Percentiles rank a stretch among this genome's conserved stretches.
phyloP scores from a whole-genome alignment of 1,140 invertebrate species.

The Bactericera cockerelli region DNA sequence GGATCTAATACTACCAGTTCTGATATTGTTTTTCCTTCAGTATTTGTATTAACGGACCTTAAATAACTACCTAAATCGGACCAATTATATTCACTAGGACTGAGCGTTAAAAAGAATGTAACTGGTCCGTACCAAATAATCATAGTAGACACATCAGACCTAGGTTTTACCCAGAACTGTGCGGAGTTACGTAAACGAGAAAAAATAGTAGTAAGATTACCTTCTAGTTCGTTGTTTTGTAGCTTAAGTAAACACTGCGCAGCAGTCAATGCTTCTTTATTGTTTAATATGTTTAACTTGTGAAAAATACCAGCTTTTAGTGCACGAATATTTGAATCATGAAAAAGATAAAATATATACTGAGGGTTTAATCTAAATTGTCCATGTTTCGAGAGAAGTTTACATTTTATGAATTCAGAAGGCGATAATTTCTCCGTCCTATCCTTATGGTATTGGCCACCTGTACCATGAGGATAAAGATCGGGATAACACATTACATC shows the following conservation, averaged over 20 bases:
- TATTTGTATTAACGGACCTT: conserved; percentile 16
- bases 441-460: not conserved
- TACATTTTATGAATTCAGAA: conserved; percentile 21
- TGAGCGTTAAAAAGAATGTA: conserved; percentile 17
- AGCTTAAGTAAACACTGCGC: conserved; percentile 22
- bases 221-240: conserved; percentile 19
- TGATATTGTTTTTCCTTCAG: conserved; percentile 20
- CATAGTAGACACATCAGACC: conserved; percentile 20
- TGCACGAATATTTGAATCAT: conserved; percentile 23
- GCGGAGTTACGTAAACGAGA: conserved; percentile 18
- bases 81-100: conserved; percentile 15
- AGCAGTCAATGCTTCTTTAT: conserved; percentile 21
- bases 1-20: conserved; percentile 22
- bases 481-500: conserved; percentile 27
- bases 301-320: conserved; percentile 25
- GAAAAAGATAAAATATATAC: conserved; percentile 24
- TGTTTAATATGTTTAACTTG: conserved; percentile 24
- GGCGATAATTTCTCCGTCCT: not conserved
- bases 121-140: conserved; percentile 16
- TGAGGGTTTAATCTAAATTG: conserved; percentile 24
- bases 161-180: conserved; percentile 19
- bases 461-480: conserved; percentile 17
- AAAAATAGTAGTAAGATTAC: conserved; percentile 20
- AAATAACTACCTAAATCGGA: conserved; percentile 18
- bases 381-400: conserved; percentile 21